Base-by-base conservation (phyloP, 1,140 invertebrate species). In the Pemphigus obesinymphae region DNA sequence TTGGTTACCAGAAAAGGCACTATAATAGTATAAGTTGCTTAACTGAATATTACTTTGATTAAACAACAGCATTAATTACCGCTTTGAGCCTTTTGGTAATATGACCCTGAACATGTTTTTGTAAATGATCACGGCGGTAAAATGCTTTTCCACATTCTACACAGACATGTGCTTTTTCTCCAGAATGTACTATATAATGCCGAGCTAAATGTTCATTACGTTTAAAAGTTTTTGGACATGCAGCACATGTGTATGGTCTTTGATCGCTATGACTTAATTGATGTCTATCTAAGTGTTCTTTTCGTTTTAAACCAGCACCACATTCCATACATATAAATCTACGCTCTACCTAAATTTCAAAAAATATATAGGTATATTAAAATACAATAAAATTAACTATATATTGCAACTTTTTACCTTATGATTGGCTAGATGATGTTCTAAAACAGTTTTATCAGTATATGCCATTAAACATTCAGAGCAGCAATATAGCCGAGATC, bases 381-480 rank as follows among this genome's bases (percentile, higher is more conserved):
- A 53, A 45, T 15, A 82, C 8, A 58, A 43, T 80, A 82, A 58
- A 37, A 55, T 15, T 15, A 23, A 43, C 34, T 37, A 20, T 29
- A 50, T 15, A 73, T 2, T 37, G 15, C 0, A 31, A 23, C 10
- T 20, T 68, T 23, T 40, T 78, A 78, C 82, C 83, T 85, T 94
- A 86, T 95, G 94, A 3, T 93, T 93, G 20, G 94, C 89, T 17
- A 95, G 86, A 87, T 95, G 93, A 82, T 95, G 92, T 85, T 95
- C 93, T 6, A 95, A 87, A 23, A 94, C 85, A 70, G 93, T 93
- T 70, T 93, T 91, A 85, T 95, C 93, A 0, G 93, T 93, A 85
- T 95, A 94, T 31, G 93, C 92, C 91, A 95, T 92, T 86, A 96
- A 93, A 85, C 94, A 95, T 85, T 95, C 93, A 6, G 94, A 93